Evolutionary conservation across 2,888 invertebrate genomes (phyloP).

Genomic region (Trissolcus japonicus): DNA sequence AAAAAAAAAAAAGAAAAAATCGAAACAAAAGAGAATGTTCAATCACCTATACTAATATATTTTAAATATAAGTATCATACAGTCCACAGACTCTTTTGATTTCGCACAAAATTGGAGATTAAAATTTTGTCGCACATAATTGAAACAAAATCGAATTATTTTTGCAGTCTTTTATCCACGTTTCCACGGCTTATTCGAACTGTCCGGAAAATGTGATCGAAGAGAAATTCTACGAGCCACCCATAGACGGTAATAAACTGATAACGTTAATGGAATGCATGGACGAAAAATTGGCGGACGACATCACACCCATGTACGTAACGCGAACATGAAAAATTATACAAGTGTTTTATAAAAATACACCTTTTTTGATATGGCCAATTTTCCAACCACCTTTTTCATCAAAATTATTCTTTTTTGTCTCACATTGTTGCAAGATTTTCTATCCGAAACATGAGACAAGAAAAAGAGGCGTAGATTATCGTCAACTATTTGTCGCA

Average conservation of each 20-base stretch:
- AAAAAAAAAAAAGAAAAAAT: too few relatives aligned
- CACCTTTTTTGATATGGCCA: too few relatives aligned
- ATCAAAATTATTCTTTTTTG: background rate
- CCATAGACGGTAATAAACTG: slow-evolving; percentile 78
- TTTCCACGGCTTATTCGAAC: slow-evolving; percentile 80
- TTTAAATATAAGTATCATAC: too few relatives aligned
- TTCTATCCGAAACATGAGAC: too few relatives aligned
- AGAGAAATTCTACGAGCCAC: slow-evolving; percentile 79
- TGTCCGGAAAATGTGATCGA: slow-evolving; percentile 77
- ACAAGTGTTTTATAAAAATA: background rate
- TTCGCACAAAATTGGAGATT: too few relatives aligned
- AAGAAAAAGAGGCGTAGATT: too few relatives aligned
- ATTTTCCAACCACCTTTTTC: background rate
- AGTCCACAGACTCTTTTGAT: too few relatives aligned
- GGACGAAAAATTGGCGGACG: slow-evolving; percentile 78
- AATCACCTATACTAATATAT: too few relatives aligned
- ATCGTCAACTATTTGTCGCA: slow-evolving; percentile 65
- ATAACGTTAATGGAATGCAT: slow-evolving; percentile 77
- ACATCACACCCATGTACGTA: slow-evolving; percentile 78
- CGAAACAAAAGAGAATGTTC: too few relatives aligned
- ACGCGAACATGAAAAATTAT: background rate
- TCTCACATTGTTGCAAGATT: too few relatives aligned
- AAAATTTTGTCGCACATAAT: too few relatives aligned
- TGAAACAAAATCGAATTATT: background rate
- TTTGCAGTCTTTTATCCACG: slow-evolving; percentile 77